Evolutionary conservation across 2,797 vertebrate species (phyloP), one percentile per base, ranked within the genome.

Genomic region (Pipistrellus kuhlii): DNA sequence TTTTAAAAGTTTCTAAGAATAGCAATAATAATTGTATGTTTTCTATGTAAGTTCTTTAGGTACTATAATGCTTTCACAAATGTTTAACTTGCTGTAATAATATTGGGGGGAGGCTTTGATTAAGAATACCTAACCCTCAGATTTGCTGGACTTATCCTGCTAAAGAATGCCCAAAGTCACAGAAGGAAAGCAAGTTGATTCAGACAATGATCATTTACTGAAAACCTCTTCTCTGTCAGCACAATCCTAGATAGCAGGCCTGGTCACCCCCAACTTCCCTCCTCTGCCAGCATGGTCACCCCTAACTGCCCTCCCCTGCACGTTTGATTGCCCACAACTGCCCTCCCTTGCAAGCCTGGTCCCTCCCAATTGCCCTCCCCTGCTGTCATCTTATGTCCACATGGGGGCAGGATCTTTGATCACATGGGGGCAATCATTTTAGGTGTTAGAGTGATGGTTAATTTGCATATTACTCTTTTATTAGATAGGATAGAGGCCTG

Each of bases 11-110:
- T 17, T 44, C 38, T 90, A 71, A 30, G 15, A 48, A 23, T 46
- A 88, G 59, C 13, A 93, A 46, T 51, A 44, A 57, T 30, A 83
- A 25, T 17, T 53, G 23, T 55, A 30, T n/a, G 3, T 77, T 81
- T 85, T 78, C 44, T 90, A 68, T 32, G 46, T 53, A 57, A 87
- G 14, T 84, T 78, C 55, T 81, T 59, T 92, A 84, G 89, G 38
- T 51, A 73, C 44, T 38, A 30, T 6, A 38, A 83, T 32, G 27
- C 23, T 75, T 11, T 38, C 51, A 57, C 12, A 89, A 73, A 91
- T 69, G 55, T 83, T 78, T 35, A 68, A 62, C 23, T 80, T 30
- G 84, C 20, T 90, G 69, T 76, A 94, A 55, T 68, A 88, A 62
- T 3, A 86, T 2, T 12, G 5, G n/a, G 32, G 44, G 23, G 7